These are phyloP conservation scores for Nymphicus hollandicus DNA, from an alignment of 2,113 vertebrate species.

Conservation along the genomic window DNA sequence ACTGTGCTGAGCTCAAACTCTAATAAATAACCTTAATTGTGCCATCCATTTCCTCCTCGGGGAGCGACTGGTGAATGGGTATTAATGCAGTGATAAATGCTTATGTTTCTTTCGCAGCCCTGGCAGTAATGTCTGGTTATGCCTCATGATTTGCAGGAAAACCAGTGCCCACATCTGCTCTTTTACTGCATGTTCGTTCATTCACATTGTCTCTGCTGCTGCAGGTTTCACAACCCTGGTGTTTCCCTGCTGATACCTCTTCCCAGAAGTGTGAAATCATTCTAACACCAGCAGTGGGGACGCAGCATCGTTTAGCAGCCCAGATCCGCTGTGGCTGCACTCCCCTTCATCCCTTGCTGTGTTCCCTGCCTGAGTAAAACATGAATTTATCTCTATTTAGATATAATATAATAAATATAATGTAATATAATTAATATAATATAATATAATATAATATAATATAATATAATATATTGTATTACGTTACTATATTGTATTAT, in stretches of 20 bases:
- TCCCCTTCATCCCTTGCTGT: not conserved
- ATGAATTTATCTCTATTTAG: not conserved
- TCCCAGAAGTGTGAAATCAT: slow-evolving; percentile 35
- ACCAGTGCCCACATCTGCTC: not conserved
- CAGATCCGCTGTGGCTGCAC: fast-evolving
- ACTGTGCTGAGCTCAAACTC: not conserved
- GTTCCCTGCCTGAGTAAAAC: not conserved
- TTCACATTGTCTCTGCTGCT: not conserved
- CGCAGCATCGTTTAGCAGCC: not conserved
- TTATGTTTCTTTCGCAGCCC: slow-evolving; percentile 4
- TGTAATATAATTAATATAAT: not conserved
- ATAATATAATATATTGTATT: not conserved
- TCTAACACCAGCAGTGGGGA: not conserved
- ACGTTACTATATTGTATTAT: too few relatives aligned
- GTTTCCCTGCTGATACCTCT: not conserved
- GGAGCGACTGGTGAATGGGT: slow-evolving; percentile 38
- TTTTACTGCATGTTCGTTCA: not conserved
- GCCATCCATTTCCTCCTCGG: slow-evolving; percentile 37
- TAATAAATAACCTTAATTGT: slow-evolving; percentile 44
- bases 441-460: not conserved
- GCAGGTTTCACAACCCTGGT: not conserved
- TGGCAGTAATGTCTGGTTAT: slow-evolving; percentile 19
- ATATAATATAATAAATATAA: not conserved
- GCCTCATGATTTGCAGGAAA: slow-evolving; percentile 51
- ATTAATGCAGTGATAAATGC: slow-evolving; percentile 53